Conservation (phyloP, 2,113 vertebrate species). For the Setophaga kirtlandii region DNA sequence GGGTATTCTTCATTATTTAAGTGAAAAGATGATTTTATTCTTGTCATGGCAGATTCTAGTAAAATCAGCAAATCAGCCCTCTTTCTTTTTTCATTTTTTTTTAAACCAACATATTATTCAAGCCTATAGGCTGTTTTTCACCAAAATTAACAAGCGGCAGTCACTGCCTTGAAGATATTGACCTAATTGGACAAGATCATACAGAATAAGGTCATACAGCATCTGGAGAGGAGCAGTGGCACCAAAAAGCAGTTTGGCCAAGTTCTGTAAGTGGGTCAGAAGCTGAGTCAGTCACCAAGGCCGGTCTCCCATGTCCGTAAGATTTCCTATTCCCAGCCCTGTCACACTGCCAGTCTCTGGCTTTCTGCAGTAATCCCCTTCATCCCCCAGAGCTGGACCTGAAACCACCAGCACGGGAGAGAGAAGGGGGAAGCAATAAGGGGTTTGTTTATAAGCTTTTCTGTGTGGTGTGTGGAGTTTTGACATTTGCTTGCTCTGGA, state of each 20-base stretch:
- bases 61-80: not conserved
- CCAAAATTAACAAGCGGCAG: not conserved
- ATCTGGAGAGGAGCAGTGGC: not conserved
- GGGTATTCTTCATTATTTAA: slow-evolving; percentile 21
- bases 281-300: not conserved
- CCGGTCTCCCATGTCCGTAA: not conserved
- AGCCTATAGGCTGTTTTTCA: not conserved
- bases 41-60: not conserved
- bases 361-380: slow-evolving; percentile 29
- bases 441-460: not conserved
- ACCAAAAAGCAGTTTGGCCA: not conserved
- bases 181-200: not conserved
- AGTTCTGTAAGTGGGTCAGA: not conserved
- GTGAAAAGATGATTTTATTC: slow-evolving; percentile 16
- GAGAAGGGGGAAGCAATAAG: not conserved
- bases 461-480: rapidly evolving
- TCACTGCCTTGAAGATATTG: not conserved
- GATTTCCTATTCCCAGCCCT: not conserved
- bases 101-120: not conserved
- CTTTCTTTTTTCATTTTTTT: not conserved
- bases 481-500: not conserved
- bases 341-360: not conserved
- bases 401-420: not conserved
- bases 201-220: not conserved
- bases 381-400: not conserved